Percentiles rank a stretch among this genome's conserved stretches.
phyloP scores from a whole-genome alignment of 2,888 invertebrate species.

The Stenolophus ochropezus region DNA sequence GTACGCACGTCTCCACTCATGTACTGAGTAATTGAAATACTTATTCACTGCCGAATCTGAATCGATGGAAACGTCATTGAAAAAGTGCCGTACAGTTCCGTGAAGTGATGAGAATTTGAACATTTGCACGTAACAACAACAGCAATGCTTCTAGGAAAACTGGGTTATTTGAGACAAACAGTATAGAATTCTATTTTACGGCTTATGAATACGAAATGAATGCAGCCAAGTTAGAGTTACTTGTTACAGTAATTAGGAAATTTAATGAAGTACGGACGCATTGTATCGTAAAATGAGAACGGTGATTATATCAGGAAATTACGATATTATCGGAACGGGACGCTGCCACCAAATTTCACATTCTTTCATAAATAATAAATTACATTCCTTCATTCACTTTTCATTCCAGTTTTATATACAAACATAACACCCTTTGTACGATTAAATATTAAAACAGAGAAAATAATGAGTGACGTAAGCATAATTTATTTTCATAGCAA shows the following conservation, averaged over 20 bases:
- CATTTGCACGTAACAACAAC: constrained; percentile 19
- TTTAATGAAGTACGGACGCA: not conserved
- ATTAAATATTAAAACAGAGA: too few relatives aligned
- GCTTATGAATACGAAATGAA: not conserved
- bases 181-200: not conserved
- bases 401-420: not conserved
- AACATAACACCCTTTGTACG: too few relatives aligned
- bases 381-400: not conserved
- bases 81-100: not conserved
- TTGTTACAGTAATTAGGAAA: not conserved
- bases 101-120: constrained; percentile 8
- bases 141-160: constrained; percentile 6
- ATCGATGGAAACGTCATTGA: constrained; percentile 11
- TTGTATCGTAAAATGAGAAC: not conserved
- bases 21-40: not conserved
- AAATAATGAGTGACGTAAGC: too few relatives aligned
- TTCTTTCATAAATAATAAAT: not conserved
- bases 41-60: not conserved
- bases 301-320: not conserved
- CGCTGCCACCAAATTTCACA: not conserved
- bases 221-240: not conserved
- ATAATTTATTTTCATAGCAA: too few relatives aligned
- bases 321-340: not conserved
- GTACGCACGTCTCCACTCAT: not conserved
- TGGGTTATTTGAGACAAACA: not conserved